A percentile compares a stretch with the other conserved stretches of the same genome.
Evolutionary conservation across 1,140 invertebrate species (phyloP).

Genomic region (Drosophila ercepeae): DNA sequence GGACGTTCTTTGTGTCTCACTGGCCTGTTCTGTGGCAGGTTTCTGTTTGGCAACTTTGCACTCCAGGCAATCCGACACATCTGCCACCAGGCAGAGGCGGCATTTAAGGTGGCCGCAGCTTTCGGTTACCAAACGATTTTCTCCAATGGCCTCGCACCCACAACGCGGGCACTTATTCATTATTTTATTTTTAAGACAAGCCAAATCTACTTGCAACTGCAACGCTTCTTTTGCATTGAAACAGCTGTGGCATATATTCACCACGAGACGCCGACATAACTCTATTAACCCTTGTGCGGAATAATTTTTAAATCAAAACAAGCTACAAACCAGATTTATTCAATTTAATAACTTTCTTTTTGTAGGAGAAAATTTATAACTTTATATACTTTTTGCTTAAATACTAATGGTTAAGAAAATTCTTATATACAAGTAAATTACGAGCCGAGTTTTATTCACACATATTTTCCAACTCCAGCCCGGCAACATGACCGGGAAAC

Average conservation of each 20-base stretch:
- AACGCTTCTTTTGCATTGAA: slow-evolving; percentile 33
- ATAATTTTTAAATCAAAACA: background rate
- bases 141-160: slow-evolving; percentile 48
- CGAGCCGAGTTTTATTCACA: slow-evolving; percentile 16
- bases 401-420: slow-evolving; percentile 25
- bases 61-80: slow-evolving; percentile 84
- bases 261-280: slow-evolving; percentile 1
- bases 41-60: slow-evolving; percentile 50
- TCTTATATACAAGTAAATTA: slow-evolving; percentile 37
- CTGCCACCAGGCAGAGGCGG: slow-evolving; percentile 84
- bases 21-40: background rate
- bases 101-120: slow-evolving; percentile 86
- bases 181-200: background rate
- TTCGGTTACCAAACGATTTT: slow-evolving; percentile 85
- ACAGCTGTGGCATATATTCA: slow-evolving; percentile 31
- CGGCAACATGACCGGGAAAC: slow-evolving; percentile 71
- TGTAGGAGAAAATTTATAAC: too few species aligned
- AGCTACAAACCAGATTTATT: too few species aligned
- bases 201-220: slow-evolving; percentile 25
- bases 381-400: background rate
- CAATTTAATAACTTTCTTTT: too few species aligned
- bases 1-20: background rate
- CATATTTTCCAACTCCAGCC: slow-evolving; percentile 57
- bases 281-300: background rate
- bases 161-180: slow-evolving; percentile 66